A percentile compares a stretch with the other conserved stretches of the same genome.
These are phyloP conservation scores for Limnephilus marmoratus DNA, from an alignment of 2,888 invertebrate genomes.

Conservation along the genomic window DNA sequence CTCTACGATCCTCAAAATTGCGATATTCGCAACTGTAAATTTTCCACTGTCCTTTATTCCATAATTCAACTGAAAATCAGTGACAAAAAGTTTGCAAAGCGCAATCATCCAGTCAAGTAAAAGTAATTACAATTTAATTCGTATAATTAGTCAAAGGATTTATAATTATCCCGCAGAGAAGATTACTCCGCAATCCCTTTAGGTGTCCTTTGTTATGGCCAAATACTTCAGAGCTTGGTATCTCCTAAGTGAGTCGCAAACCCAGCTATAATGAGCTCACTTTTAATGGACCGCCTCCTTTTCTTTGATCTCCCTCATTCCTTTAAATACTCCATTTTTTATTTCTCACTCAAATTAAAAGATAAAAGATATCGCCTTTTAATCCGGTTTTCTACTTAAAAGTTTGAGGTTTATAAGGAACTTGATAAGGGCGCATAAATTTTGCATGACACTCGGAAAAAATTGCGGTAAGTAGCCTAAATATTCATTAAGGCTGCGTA, in stretches of 20 bases:
- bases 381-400: conserved; percentile 51
- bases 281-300: conserved; percentile 57
- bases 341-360: conserved; percentile 63
- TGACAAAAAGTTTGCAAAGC: neutral
- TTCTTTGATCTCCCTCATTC: conserved; percentile 50
- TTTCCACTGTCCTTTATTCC: neutral
- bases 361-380: conserved; percentile 64
- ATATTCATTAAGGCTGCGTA: conserved; percentile 23
- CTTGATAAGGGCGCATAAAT: conserved; percentile 34
- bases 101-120: conserved; percentile 9
- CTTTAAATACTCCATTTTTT: conserved; percentile 45
- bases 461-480: neutral
- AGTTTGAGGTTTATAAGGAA: conserved; percentile 33
- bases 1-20: too few relatives aligned
- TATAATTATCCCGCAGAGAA: neutral
- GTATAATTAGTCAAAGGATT: conserved; percentile 8
- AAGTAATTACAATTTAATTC: conserved; percentile 30
- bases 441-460: conserved; percentile 18
- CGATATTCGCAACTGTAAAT: too few relatives aligned
- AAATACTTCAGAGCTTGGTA: neutral
- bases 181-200: neutral
- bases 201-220: conserved; percentile 31
- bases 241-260: conserved; percentile 30
- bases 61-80: neutral
- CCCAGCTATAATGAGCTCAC: conserved; percentile 49